Evolutionary conservation across 2,888 invertebrate species (phyloP), one percentile per base, ranked within the genome.

Genomic region (Amiota communis): DNA sequence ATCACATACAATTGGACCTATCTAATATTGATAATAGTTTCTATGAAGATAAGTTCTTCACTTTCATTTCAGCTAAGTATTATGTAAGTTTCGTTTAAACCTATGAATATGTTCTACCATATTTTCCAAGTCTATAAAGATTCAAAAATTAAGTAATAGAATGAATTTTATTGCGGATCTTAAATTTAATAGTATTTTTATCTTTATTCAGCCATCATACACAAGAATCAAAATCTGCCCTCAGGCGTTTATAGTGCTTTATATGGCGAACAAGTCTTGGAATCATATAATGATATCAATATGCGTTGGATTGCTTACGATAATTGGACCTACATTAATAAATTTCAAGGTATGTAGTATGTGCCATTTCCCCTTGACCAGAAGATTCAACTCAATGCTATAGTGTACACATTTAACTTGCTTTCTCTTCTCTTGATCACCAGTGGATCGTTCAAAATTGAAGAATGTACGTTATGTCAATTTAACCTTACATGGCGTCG

Each of bases 401-500:
- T 10, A n/a, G n/a, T n/a, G n/a, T n/a, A n/a, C 20, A 23, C 51
- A 20, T 47, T 48, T 23, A 1, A 11, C 8, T 61, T 49, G 36
- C 15, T 70, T 59, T 8, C 4, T 70, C 13, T 57, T 36, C 17
- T 51, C n/a, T 12, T 20, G 4, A 12, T 20, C 4, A 73, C 0
- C 53, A 87, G 87, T 85, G 23, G 81, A 86, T 74, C 71, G 77
- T 47, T 74, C 75, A 0, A 77, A 82, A 46, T 81, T 85, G n/a
- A 79, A 79, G 51, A 72, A 83, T 84, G 76, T 85, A 9, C 82
- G 82, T 13, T 81, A 81, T 72, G 74, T 87, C 0, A 88, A 88
- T 77, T 86, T 98, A 74, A 93, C 95, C 11, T 94, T 96, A 77
- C 93, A 97, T 82, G 98, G 98, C 1, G 88, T 98, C 69, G 98